A percentile compares a stretch with the other conserved stretches of the same genome.
Evolutionary conservation across 1,140 invertebrate species (phyloP).

Genomic region (Panagrolaimus sp.): DNA sequence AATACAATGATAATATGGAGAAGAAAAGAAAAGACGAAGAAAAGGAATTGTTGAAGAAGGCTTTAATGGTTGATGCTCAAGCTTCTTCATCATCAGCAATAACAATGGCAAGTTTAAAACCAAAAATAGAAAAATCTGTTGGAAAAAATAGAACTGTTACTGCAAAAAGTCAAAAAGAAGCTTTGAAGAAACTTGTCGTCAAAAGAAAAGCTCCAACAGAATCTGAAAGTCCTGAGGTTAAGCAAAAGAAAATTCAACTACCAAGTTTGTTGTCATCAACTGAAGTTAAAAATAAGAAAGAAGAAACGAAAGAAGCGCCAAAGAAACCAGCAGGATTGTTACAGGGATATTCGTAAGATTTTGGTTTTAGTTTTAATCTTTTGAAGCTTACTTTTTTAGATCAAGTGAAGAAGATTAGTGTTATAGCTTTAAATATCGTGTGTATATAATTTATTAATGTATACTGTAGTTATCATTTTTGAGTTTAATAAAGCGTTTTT

Average conservation of each 20-base stretch:
- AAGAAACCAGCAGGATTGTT: not conserved
- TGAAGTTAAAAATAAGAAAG: slow-evolving; percentile 8
- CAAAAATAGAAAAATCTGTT: too few relatives aligned
- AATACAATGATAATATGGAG: slow-evolving; percentile 20
- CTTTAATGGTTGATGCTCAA: not conserved
- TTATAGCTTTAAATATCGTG: too few relatives aligned
- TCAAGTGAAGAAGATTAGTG: too few relatives aligned
- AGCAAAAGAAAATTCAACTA: not conserved
- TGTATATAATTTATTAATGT: too few relatives aligned
- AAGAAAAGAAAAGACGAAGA: slow-evolving; percentile 6
- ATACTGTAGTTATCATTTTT: too few relatives aligned
- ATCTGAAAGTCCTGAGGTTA: not conserved
- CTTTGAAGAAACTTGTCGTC: slow-evolving; percentile 14
- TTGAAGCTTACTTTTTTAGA: too few relatives aligned
- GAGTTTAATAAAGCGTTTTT: too few relatives aligned
- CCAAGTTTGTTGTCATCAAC: too few relatives aligned
- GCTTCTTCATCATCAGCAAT: not conserved
- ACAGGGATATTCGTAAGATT: not conserved
- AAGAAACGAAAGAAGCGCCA: not conserved
- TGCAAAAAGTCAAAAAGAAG: not conserved
- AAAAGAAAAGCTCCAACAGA: not conserved
- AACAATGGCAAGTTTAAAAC: not conserved
- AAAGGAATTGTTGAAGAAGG: slow-evolving; percentile 7
- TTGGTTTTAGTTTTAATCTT: too few relatives aligned
- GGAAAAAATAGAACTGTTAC: not conserved